phyloP scores from a whole-genome alignment of 2,797 vertebrate species.

The Darevskia mixta region DNA sequence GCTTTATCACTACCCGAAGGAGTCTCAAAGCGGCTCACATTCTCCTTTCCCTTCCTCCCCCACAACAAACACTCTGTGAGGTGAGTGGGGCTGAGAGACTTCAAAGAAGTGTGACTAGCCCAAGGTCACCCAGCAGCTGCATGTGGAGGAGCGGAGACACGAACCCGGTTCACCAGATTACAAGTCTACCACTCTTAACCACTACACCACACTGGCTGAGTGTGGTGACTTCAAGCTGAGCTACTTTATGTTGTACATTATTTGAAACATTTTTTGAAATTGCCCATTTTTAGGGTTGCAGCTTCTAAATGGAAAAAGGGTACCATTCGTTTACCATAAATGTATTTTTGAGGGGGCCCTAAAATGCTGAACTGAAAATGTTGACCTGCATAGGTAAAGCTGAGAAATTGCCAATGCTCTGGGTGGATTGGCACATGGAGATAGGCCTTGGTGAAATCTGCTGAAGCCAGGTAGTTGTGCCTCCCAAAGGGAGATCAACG shows the following conservation, averaged over 20 bases:
- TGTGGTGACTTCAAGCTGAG: not conserved
- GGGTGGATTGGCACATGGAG: not conserved
- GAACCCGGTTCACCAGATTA: no score
- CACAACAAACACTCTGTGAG: no score
- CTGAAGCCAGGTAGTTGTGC: not conserved
- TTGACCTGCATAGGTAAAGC: not conserved
- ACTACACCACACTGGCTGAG: no score
- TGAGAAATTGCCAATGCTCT: not conserved
- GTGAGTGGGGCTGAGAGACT: no score
- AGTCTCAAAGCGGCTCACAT: no score
- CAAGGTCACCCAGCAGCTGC: no score
- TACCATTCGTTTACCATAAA: not conserved
- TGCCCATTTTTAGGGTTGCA: not conserved
- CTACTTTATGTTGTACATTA: not conserved
- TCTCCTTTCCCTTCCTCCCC: no score
- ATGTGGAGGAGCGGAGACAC: no score
- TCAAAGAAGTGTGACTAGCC: no score
- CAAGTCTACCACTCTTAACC: no score
- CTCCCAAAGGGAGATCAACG: not conserved
- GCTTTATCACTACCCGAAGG: no score
- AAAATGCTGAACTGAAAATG: not conserved
- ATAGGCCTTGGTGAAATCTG: not conserved
- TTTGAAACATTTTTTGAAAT: not conserved
- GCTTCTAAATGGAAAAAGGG: not conserved
- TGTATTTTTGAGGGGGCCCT: no score